phyloP scores from a whole-genome alignment of 2,797 vertebrate genomes.

The Scarus forsteni region DNA sequence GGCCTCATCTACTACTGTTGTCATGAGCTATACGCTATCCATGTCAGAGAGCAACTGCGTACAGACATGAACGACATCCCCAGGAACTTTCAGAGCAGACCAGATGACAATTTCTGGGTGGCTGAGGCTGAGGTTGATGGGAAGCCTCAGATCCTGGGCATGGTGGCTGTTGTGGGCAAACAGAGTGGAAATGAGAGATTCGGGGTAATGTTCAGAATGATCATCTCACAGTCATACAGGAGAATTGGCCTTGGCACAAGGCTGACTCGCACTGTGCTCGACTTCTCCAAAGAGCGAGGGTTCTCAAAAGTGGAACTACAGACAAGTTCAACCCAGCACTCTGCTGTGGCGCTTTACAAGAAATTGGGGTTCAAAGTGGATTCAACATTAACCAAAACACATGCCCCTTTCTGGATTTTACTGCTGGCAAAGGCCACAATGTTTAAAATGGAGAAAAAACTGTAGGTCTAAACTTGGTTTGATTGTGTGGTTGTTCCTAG shows the following conservation, averaged over 20 bases:
- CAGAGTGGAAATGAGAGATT: conserved; percentile 44
- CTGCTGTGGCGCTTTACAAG: conserved; percentile 73
- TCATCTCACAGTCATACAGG: conserved; percentile 65
- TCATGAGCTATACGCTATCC: conserved; percentile 52
- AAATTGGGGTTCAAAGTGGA: conserved; percentile 73
- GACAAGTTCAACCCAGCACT: conserved; percentile 69
- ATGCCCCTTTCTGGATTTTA: conserved; percentile 31
- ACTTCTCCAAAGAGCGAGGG: conserved; percentile 74
- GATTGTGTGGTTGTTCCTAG: neutral
- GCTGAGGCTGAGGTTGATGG: conserved; percentile 72
- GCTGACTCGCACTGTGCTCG: conserved; percentile 65
- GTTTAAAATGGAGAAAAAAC: conserved; percentile 73
- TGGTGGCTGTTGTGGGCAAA: conserved; percentile 71
- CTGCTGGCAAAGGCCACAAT: conserved; percentile 40
- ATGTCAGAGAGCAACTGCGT: conserved; percentile 47
- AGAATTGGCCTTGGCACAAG: conserved; percentile 69
- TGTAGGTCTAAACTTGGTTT: conserved; percentile 25
- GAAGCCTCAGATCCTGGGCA: conserved; percentile 67
- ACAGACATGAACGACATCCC: conserved; percentile 81
- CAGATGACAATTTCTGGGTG: conserved; percentile 81
- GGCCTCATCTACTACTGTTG: conserved; percentile 75
- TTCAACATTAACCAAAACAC: neutral
- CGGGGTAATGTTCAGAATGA: conserved; percentile 79
- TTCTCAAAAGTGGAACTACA: conserved; percentile 73
- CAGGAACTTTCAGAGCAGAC: conserved; percentile 60